Conservation (phyloP, 2,113 vertebrate species). For the Marmota monax region DNA sequence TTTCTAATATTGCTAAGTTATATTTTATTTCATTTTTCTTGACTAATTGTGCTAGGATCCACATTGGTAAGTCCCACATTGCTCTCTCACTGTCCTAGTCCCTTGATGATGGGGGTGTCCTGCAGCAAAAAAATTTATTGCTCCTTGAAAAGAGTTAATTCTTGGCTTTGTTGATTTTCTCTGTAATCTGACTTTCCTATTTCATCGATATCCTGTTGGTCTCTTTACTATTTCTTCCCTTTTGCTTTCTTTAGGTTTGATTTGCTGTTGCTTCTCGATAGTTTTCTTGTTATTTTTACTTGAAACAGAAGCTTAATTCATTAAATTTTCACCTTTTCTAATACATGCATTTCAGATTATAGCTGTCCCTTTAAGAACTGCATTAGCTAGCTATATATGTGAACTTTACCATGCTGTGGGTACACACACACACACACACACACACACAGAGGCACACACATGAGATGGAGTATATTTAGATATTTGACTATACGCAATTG, state of each 20-base stretch:
- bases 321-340: neutral
- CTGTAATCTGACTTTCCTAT: neutral
- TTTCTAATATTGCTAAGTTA: slow-evolving; percentile 2
- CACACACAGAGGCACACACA: too few species aligned
- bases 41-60: neutral
- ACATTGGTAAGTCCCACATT: too few species aligned
- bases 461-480: neutral
- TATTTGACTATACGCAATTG: neutral
- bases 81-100: neutral
- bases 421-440: neutral
- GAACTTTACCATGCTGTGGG: neutral
- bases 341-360: neutral
- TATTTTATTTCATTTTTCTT: slow-evolving; percentile 17
- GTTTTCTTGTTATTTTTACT: neutral
- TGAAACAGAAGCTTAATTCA: neutral
- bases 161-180: neutral
- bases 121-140: neutral
- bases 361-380: neutral
- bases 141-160: neutral
- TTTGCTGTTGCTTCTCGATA: neutral
- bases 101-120: neutral
- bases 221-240: neutral
- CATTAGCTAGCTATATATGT: neutral
- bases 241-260: neutral
- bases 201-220: neutral